phyloP scores from a whole-genome alignment of 2,888 invertebrate genomes.

The Stenichneumon culpator region DNA sequence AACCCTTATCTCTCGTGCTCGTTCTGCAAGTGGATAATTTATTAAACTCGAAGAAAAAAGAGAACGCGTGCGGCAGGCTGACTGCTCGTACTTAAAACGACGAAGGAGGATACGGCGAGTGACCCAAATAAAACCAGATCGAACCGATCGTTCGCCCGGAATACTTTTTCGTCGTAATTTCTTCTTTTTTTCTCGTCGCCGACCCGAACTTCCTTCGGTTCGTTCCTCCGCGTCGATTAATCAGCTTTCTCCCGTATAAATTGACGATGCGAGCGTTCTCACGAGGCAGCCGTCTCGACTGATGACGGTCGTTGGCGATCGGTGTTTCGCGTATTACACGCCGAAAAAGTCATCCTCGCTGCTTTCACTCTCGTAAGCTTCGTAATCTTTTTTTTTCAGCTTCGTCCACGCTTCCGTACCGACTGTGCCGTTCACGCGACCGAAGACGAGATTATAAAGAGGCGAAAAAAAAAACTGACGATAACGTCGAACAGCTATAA shows the following conservation, averaged over 20 bases:
- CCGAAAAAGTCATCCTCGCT: neutral
- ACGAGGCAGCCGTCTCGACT: slow-evolving; percentile 19
- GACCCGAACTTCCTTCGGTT: slow-evolving; percentile 33
- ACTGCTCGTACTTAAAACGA: slow-evolving; percentile 42
- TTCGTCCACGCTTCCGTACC: neutral
- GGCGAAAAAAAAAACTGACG: neutral
- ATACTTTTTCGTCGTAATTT: slow-evolving; percentile 2
- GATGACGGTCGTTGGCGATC: neutral
- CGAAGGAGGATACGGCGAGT: slow-evolving; percentile 43
- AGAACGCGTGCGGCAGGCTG: neutral
- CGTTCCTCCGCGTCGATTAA: slow-evolving; percentile 59
- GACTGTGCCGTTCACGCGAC: neutral
- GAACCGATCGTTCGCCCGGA: slow-evolving; percentile 46
- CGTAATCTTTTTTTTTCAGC: neutral
- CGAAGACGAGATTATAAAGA: neutral
- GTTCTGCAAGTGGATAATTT: slow-evolving; percentile 13
- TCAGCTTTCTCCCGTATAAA: slow-evolving; percentile 59
- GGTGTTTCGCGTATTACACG: neutral
- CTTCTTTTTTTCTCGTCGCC: slow-evolving; percentile 15
- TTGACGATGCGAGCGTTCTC: slow-evolving; percentile 19
- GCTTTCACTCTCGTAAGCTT: slow-evolving; percentile 7
- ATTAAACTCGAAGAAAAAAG: slow-evolving; percentile 2
- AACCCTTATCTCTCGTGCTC: neutral
- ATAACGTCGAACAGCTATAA: neutral
- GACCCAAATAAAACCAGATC: slow-evolving; percentile 71